phyloP scores from a whole-genome alignment of 2,113 vertebrate species.

The Menidia beryllina region DNA sequence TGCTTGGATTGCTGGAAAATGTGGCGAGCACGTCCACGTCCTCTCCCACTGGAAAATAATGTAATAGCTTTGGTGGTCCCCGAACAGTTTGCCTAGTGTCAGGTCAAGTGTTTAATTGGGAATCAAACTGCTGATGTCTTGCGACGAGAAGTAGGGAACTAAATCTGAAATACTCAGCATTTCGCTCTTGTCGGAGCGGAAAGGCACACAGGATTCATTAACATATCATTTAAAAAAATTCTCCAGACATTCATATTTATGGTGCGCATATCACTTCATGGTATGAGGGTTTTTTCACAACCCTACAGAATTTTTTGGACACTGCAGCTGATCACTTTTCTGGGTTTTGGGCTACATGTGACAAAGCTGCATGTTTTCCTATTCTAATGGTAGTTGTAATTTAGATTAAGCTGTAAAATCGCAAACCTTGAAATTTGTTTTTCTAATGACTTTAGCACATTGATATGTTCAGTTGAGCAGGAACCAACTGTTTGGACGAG shows the following conservation, averaged over 20 bases:
- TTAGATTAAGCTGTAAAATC: not conserved
- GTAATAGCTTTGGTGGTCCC: not conserved
- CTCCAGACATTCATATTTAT: not conserved
- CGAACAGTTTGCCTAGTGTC: not conserved
- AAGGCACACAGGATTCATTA: not conserved
- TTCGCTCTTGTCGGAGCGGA: not conserved
- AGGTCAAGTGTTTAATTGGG: conserved; percentile 13
- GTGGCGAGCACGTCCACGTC: not conserved
- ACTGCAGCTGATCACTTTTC: not conserved
- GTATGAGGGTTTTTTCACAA: not conserved
- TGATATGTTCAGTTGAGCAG: no score
- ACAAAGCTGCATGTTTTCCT: conserved; percentile 14
- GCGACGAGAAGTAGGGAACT: not conserved
- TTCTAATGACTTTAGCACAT: not conserved
- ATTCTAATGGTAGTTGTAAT: not conserved
- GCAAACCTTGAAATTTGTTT: not conserved
- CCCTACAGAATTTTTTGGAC: no score
- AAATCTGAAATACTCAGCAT: conserved; percentile 2
- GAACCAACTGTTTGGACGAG: no score
- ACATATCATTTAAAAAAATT: not conserved
- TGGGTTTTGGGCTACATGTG: not conserved
- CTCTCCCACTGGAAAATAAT: not conserved
- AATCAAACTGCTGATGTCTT: conserved; percentile 4
- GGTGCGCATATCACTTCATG: not conserved
- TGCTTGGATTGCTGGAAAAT: not conserved